Base-by-base conservation (phyloP, 2,113 vertebrate species). In the Rattus norvegicus region DNA sequence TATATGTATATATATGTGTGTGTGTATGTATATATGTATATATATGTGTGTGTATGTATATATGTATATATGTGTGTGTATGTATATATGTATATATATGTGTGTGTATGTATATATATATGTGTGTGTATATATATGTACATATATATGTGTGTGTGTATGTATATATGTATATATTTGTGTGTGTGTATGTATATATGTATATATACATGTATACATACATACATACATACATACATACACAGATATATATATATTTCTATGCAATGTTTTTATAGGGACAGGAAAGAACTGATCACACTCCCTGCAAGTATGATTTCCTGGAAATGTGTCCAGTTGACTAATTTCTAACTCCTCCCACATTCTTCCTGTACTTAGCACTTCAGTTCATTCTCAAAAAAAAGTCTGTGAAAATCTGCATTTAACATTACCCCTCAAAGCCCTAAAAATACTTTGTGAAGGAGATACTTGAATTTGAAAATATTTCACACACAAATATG, bases 401-500 rank as follows among this genome's bases (percentile, higher is more conserved):
- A 63, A 63, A 69, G n/a, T 39, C 26, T 33, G 33, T 76, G 47
- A 84, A 92, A 93, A 59, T 92, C 16, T 84, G 16, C 20, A 92
- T 90, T n/a, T 65, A 63, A 72, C 26, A 77, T 76, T 76, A 72
- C 24, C 36, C 73, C 11, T 77, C 49, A 26, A 47, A 69, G 76
- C 13, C 7, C 56, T 88, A n/a, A 54, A 87, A 83, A 22, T 56
- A 95, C 3, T 49, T 36, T 56, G 26, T 59, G 86, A 72, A 94
- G 87, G 26, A 92, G n/a, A 70, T 73, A 36, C 1, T 54, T 73
- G 47, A 79, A 83, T 96, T 91, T 93, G 49, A 93, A 83, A 52
- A 77, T 26, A 63, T 85, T 83, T 85, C 91, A 20, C 67, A 72
- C 26, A 89, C 5, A 30, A 75, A 61, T 91, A 39, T 54, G 52